Conservation (phyloP, 1,140 invertebrate genomes). For the Brachionus angularis region DNA sequence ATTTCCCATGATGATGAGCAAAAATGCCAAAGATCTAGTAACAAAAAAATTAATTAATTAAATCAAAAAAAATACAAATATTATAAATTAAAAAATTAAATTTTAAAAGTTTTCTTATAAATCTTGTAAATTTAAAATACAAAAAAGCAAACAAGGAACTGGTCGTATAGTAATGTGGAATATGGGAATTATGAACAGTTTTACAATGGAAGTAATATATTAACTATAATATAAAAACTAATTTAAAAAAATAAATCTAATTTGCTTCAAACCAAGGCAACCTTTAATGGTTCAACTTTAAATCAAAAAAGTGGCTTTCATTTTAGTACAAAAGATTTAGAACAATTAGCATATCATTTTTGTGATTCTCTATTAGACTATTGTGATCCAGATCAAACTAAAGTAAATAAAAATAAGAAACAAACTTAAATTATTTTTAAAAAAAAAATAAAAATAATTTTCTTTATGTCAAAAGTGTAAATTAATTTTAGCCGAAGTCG, state of each 20-base stretch:
- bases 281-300: constrained; percentile 76
- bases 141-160: constrained; percentile 85
- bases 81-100: neutral
- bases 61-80: neutral
- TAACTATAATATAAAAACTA: constrained; percentile 48
- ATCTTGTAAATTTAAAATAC: constrained; percentile 85
- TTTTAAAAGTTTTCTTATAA: constrained; percentile 78
- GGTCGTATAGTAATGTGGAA: constrained; percentile 87
- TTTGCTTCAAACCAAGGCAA: constrained; percentile 63
- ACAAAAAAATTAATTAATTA: neutral
- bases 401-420: constrained; percentile 64
- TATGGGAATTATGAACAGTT: constrained; percentile 85
- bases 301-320: constrained; percentile 72
- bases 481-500: constrained; percentile 40
- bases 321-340: constrained; percentile 74
- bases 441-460: neutral
- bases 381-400: constrained; percentile 77
- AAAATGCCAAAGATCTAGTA: constrained; percentile 85
- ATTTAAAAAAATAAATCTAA: neutral
- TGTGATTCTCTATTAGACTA: constrained; percentile 86
- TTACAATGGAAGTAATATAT: constrained; percentile 92
- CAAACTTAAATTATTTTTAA: too few relatives aligned
- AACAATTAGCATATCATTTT: constrained; percentile 77
- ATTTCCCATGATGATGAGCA: constrained; percentile 84
- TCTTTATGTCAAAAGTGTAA: constrained; percentile 15